A percentile compares a stretch with the other conserved stretches of the same genome.
These are phyloP conservation scores for Chaetodon trifascialis DNA, from an alignment of 2,113 vertebrate genomes.

Conservation along the genomic window DNA sequence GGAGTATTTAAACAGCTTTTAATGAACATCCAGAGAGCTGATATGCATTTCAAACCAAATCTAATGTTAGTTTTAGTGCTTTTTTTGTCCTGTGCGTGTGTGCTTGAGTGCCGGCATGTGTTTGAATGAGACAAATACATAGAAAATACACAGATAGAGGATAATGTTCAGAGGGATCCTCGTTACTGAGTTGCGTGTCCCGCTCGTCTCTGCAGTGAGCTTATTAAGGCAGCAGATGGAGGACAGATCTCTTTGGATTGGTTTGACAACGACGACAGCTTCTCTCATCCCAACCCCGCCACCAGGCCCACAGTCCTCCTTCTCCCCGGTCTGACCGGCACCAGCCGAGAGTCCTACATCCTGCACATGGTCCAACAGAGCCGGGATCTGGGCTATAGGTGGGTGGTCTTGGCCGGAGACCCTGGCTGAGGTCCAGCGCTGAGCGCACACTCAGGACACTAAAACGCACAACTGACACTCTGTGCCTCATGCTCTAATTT, in stretches of 20 bases:
- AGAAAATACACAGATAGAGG: not conserved
- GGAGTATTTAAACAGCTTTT: not conserved
- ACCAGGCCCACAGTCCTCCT: slow-evolving; percentile 93
- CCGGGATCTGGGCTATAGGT: slow-evolving; percentile 95
- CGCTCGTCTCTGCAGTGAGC: slow-evolving; percentile 88
- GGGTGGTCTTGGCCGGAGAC: slow-evolving; percentile 68
- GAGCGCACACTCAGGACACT: slow-evolving; percentile 26
- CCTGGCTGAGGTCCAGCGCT: slow-evolving; percentile 34
- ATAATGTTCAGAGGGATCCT: slow-evolving; percentile 23
- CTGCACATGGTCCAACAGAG: slow-evolving; percentile 98
- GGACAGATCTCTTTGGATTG: slow-evolving; percentile 99
- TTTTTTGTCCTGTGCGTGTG: slow-evolving; percentile 13
- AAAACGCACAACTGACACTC: slow-evolving; percentile 34
- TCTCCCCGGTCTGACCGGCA: slow-evolving; percentile 96
- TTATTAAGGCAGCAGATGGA: slow-evolving; percentile 97
- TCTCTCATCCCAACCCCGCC: slow-evolving; percentile 85
- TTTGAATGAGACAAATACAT: not conserved
- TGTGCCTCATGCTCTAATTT: slow-evolving; percentile 22
- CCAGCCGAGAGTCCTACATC: slow-evolving; percentile 98
- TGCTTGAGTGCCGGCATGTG: not conserved
- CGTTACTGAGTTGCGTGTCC: slow-evolving; percentile 56
- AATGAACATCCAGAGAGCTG: not conserved
- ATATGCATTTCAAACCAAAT: not conserved
- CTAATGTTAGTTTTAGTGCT: not conserved
- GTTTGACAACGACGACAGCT: slow-evolving; percentile 93